Evolutionary conservation across 2,113 vertebrate species (phyloP).

Genomic region (Gadus macrocephalus): DNA sequence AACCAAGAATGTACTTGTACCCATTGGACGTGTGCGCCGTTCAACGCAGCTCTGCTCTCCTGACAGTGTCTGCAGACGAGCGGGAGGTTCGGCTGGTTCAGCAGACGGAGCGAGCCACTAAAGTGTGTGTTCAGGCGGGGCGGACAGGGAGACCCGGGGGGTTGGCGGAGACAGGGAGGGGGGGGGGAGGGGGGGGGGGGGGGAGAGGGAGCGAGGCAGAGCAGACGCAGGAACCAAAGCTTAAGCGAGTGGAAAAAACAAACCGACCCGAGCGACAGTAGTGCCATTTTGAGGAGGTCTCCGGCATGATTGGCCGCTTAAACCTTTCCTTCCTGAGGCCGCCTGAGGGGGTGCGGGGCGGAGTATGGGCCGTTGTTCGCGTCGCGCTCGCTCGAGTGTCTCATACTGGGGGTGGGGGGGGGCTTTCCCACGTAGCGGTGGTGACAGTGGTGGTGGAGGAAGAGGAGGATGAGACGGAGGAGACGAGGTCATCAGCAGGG

Average conservation of each 20-base stretch:
- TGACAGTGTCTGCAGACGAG: too few species aligned
- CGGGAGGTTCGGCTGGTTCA: neutral
- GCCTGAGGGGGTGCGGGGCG: constrained; percentile 27
- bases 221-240: constrained; percentile 9
- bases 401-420: constrained; percentile 48
- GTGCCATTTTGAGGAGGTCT: constrained; percentile 34
- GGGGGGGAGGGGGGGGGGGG: neutral
- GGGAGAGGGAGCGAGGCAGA: neutral
- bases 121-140: neutral
- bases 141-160: neutral
- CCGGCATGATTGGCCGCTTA: constrained; percentile 39
- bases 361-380: constrained; percentile 23
- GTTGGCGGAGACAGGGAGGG: neutral
- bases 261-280: constrained; percentile 13
- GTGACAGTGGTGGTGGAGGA: too few species aligned
- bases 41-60: too few species aligned
- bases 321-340: constrained; percentile 25
- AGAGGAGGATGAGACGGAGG: too few species aligned
- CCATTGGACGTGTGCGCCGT: too few species aligned
- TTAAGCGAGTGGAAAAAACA: constrained; percentile 4
- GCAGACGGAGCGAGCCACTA: neutral
- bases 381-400: constrained; percentile 43
- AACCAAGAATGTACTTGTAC: too few species aligned
- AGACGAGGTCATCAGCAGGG: too few species aligned
- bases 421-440: constrained; percentile 37